Evolutionary conservation across 2,113 vertebrate genomes (phyloP), one percentile per base, ranked within the genome.

Genomic region (Pleuronectes platessa): DNA sequence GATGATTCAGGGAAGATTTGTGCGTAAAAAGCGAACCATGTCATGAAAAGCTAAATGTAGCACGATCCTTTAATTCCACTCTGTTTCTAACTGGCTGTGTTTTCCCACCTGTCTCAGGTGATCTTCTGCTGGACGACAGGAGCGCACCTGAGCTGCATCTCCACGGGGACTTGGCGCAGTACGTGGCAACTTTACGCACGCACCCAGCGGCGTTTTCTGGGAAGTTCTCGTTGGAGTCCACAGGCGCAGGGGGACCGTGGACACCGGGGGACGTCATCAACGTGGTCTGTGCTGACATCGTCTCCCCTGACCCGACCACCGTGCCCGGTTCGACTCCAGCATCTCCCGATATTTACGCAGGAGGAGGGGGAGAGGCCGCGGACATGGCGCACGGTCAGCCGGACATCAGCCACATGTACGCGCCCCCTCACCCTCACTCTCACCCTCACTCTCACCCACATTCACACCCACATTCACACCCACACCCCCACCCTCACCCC

Each of bases 381-480:
- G 74, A 76, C 85, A 96, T 96, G 96, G 94, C 95, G 35, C 96
- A 96, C 92, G 92, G 89, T 58, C 95, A 96, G 83, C 91, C 93
- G 3, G 96, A 96, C 76, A 86, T 97, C 93, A 96, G 96, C 79
- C 96, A 97, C 88, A 94, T 98, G 84, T 99, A 97, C 86, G 95
- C 95, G 26, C 92, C 94, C 1, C 92, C 69, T 0, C 81, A 96
- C 84, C 94, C 17, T 3, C 51, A 53, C 45, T 4, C 45, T 6
- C 45, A 49, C 15, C 9, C 45, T 14, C 45, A 47, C 45, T 14
- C 12, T 14, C 45, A 47, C 5, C 6, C 31, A 31, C 31, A 31
- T 7, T 7, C 31, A 31, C 45, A 47, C 5, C 6, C 31, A 31
- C 31, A 31, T 7, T 7, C 31, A 31, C 31, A 31, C 45, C 45